Conservation (phyloP, 1,140 invertebrate genomes). For the Zeugodacus cucurbitae region DNA sequence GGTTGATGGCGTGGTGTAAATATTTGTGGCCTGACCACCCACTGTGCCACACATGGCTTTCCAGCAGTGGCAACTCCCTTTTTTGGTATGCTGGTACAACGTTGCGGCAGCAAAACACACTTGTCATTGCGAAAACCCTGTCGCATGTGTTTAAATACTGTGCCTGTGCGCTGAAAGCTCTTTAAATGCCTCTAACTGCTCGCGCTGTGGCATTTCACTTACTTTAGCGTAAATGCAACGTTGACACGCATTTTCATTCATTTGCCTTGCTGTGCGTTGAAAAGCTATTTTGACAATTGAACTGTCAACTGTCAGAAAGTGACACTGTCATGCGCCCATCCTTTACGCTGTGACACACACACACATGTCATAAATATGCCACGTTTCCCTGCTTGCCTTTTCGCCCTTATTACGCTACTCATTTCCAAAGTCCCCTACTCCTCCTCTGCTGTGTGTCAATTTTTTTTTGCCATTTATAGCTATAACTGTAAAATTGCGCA, state of each 20-base stretch:
- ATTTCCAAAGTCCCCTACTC: background rate
- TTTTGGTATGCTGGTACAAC: background rate
- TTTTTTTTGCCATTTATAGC: background rate
- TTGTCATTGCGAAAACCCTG: background rate
- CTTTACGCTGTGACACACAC: background rate
- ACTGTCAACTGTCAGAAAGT: slow-evolving; percentile 56
- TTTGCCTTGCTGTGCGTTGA: slow-evolving; percentile 48
- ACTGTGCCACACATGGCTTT: slow-evolving; percentile 6
- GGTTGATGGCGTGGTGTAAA: slow-evolving; percentile 24
- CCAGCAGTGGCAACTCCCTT: background rate
- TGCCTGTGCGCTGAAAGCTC: background rate
- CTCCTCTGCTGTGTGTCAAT: background rate
- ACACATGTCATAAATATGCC: background rate
- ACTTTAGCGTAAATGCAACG: background rate
- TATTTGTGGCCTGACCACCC: slow-evolving; percentile 20
- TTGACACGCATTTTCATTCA: background rate
- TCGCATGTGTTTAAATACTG: background rate
- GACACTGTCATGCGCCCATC: slow-evolving; percentile 40
- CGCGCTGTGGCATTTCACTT: background rate
- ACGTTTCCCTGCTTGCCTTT: background rate
- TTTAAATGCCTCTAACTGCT: slow-evolving; percentile 1
- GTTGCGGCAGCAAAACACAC: background rate
- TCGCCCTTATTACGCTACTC: background rate
- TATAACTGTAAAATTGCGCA: slow-evolving; percentile 27
- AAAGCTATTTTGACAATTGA: slow-evolving; percentile 66